Percentiles rank a stretch among this genome's conserved stretches.
Evolutionary conservation across 53 echinoderm and acorn worm genomes (phyloP).

Genomic region (Temnopleurus reevesii): DNA sequence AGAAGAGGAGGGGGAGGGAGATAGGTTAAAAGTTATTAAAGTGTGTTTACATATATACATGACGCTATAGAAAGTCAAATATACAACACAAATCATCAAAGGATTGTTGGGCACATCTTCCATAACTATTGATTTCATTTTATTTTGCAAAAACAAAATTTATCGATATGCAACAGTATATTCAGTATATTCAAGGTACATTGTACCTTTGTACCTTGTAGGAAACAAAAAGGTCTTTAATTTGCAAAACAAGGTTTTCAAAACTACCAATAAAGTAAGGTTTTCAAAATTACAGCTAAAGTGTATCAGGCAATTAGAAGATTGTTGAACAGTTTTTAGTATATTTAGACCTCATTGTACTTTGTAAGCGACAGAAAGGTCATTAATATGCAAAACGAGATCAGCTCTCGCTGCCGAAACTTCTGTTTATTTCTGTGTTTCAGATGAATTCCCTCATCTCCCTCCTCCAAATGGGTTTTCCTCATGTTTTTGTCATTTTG

Average conservation of each 20-base stretch:
- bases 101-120: no score
- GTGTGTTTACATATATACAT: no score
- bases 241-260: background rate
- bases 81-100: no score
- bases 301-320: no score
- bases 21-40: no score
- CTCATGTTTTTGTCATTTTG: slow-evolving; percentile 7
- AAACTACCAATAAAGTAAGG: no score
- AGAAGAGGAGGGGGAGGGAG: background rate
- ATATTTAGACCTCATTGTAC: background rate
- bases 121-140: no score
- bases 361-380: background rate
- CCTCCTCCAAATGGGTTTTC: background rate
- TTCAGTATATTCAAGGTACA: background rate
- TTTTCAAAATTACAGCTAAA: no score
- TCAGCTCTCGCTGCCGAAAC: background rate
- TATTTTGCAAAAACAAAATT: no score
- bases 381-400: background rate
- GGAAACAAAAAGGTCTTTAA: background rate
- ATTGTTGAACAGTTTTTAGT: background rate
- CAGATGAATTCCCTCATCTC: slow-evolving; percentile 3
- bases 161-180: no score
- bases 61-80: no score
- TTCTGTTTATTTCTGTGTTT: background rate
- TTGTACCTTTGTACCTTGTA: background rate